These are phyloP conservation scores for Denticeps clupeoides DNA, from an alignment of 2,797 vertebrate genomes.

Conservation along the genomic window DNA sequence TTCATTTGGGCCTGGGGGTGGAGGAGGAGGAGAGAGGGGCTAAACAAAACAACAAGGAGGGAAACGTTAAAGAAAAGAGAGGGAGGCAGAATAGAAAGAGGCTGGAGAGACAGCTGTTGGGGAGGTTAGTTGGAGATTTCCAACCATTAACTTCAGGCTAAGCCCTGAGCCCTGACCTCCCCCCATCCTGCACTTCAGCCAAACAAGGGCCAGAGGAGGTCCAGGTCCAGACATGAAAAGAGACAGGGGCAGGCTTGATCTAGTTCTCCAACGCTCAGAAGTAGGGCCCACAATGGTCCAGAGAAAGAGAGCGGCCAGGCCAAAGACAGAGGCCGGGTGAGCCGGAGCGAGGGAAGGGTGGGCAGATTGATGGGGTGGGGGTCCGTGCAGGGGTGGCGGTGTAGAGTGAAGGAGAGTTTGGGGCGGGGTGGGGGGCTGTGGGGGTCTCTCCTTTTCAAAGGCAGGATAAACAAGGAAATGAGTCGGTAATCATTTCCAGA, in stretches of 20 bases:
- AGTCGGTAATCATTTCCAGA: conserved; percentile 69
- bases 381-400: conserved; percentile 32
- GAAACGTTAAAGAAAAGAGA: conserved; percentile 42
- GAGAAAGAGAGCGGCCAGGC: conserved; percentile 35
- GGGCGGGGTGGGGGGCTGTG: conserved; percentile 17
- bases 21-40: conserved; percentile 34
- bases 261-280: conserved; percentile 64
- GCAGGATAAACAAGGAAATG: conserved; percentile 76
- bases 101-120: conserved; percentile 60
- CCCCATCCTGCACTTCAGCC: conserved; percentile 53
- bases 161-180: conserved; percentile 28
- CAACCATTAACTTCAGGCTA: conserved; percentile 66
- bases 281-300: conserved; percentile 58
- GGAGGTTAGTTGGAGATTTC: conserved; percentile 71
- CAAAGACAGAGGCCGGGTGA: conserved; percentile 27
- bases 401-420: conserved; percentile 19
- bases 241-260: conserved; percentile 58
- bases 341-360: conserved; percentile 30
- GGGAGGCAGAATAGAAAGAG: conserved; percentile 39
- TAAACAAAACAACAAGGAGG: conserved; percentile 37
- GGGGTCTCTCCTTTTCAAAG: conserved; percentile 51
- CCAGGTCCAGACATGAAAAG: conserved; percentile 52
- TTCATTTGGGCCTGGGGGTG: conserved; percentile 32
- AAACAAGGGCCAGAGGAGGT: conserved; percentile 53
- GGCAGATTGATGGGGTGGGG: conserved; percentile 42